Evolutionary conservation across 2,888 invertebrate genomes (phyloP).

Genomic region (Eupeodes latifasciatus): DNA sequence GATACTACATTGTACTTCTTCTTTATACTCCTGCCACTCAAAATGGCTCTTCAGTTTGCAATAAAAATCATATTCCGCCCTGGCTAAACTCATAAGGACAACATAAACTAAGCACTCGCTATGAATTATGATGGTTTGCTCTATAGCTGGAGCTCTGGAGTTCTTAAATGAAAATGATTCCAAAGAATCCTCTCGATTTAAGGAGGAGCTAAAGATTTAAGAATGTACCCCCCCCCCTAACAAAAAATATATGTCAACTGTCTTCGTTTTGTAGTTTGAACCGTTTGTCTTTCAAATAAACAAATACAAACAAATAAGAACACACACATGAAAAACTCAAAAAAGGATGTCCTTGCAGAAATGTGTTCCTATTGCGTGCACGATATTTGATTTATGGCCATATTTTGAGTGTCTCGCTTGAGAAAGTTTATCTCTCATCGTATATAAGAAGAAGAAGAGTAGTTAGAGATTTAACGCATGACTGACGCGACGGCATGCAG

Average conservation of each 20-base stretch:
- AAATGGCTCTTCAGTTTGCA: conserved; percentile 66
- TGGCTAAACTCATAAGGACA: conserved; percentile 69
- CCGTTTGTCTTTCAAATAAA: conserved; percentile 40
- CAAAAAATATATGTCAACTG: conserved; percentile 31
- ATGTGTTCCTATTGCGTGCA: conserved; percentile 50
- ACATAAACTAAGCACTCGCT: conserved; percentile 54
- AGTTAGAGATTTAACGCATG: background rate
- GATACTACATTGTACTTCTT: conserved; percentile 16
- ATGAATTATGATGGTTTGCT: conserved; percentile 62
- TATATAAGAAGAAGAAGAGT: background rate
- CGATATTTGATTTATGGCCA: conserved; percentile 72
- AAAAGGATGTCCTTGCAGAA: background rate
- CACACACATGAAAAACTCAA: background rate
- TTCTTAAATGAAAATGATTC: conserved; percentile 59
- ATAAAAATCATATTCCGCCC: conserved; percentile 72
- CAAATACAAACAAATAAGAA: conserved; percentile 7
- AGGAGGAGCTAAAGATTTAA: background rate
- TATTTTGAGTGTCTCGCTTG: conserved; percentile 49
- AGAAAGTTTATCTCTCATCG: conserved; percentile 40
- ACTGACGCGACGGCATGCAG: background rate
- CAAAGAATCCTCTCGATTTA: conserved; percentile 29
- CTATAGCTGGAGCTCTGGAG: background rate
- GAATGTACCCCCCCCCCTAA: background rate
- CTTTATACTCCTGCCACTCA: conserved; percentile 52
- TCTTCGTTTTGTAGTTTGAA: conserved; percentile 28